Evolutionary conservation across 2,113 vertebrate genomes (phyloP).

Genomic region (Clinocottus analis): DNA sequence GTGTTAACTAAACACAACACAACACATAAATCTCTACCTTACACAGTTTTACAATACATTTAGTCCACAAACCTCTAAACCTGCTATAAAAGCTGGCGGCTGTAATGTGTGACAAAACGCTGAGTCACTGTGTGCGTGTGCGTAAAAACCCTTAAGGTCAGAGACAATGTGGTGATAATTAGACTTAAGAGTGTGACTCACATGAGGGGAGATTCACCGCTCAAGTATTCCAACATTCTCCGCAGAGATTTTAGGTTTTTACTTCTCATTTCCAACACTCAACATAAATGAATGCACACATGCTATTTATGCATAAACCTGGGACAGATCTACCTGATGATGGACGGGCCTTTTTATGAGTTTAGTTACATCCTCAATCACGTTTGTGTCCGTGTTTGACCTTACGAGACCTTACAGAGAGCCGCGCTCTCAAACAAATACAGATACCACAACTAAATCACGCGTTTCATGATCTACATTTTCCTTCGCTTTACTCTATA

Average conservation of each 20-base stretch:
- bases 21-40: too few relatives aligned
- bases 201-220: constrained; percentile 11
- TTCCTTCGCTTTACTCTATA: constrained; percentile 14
- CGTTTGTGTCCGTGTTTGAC: constrained; percentile 10
- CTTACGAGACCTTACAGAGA: constrained; percentile 4
- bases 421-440: not conserved
- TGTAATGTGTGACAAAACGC: not conserved
- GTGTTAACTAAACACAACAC: too few relatives aligned
- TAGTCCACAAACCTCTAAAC: not conserved
- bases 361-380: constrained; percentile 21
- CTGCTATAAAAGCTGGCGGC: not conserved
- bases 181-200: not conserved
- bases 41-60: too few relatives aligned
- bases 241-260: not conserved
- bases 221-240: constrained; percentile 5
- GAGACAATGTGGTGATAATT: constrained; percentile 21
- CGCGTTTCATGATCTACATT: constrained; percentile 18
- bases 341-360: constrained; percentile 16
- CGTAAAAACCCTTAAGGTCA: not conserved
- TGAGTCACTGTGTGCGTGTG: not conserved
- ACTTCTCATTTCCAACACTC: not conserved
- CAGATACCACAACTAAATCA: constrained; percentile 27
- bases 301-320: not conserved
- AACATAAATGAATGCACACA: not conserved
- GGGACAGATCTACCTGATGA: not conserved